A percentile compares a stretch with the other conserved stretches of the same genome.
These are phyloP conservation scores for Harpalus rubripes DNA, from an alignment of 2,888 invertebrate genomes.

Conservation along the genomic window DNA sequence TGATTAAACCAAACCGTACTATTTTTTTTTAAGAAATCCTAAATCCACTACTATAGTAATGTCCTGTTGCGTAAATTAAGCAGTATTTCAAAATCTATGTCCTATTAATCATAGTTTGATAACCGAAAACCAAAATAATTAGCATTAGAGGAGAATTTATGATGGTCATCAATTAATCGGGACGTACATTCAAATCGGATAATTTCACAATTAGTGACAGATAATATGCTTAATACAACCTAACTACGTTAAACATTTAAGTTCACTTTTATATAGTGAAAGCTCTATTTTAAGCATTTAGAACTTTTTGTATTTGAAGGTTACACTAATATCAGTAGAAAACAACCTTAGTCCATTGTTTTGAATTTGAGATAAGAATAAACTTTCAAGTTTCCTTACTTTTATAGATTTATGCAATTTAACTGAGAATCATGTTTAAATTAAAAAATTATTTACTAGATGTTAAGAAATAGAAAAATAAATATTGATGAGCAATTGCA, in stretches of 20 bases:
- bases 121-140: conserved; percentile 56
- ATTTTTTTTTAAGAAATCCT: not conserved
- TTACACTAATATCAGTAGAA: no score
- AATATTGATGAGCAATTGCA: no score
- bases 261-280: not conserved
- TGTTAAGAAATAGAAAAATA: no score
- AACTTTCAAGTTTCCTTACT: no score
- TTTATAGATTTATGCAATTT: no score
- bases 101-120: conserved; percentile 48
- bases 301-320: no score
- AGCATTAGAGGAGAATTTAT: conserved; percentile 50
- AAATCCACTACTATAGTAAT: not conserved
- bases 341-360: no score
- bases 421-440: no score
- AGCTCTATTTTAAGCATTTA: not conserved
- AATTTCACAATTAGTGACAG: conserved; percentile 45
- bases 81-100: conserved; percentile 18
- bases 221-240: conserved; percentile 22
- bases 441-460: no score
- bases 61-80: not conserved
- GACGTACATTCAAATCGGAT: conserved; percentile 40
- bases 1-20: conserved; percentile 5
- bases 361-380: no score
- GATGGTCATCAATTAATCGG: conserved; percentile 51
- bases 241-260: not conserved